Evolutionary conservation across 1,140 invertebrate genomes (phyloP).

Genomic region (Sycophila sp.): DNA sequence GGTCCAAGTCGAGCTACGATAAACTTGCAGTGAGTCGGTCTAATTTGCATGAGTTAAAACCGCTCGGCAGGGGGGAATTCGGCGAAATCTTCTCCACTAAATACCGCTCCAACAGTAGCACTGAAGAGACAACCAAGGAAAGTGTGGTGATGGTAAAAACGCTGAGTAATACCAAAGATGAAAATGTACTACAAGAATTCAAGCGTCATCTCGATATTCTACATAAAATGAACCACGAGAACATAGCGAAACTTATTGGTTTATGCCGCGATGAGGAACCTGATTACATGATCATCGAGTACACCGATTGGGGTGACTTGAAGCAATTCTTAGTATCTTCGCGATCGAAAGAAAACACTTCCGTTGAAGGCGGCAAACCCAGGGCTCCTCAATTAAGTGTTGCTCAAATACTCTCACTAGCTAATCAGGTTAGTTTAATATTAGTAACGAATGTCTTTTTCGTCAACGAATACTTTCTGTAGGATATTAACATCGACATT

Average conservation of each 20-base stretch:
- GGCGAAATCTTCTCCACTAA: slow-evolving; percentile 87
- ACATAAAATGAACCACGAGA: slow-evolving; percentile 80
- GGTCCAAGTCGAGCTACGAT: slow-evolving; percentile 81
- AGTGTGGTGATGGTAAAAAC: slow-evolving; percentile 77
- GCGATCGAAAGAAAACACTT: slow-evolving; percentile 63
- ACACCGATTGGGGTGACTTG: slow-evolving; percentile 95
- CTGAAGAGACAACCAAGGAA: slow-evolving; percentile 56
- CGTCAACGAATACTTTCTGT: too few relatives aligned
- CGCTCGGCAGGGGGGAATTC: slow-evolving; percentile 90
- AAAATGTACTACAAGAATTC: slow-evolving; percentile 82
- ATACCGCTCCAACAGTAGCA: slow-evolving; percentile 42
- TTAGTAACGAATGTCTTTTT: background rate
- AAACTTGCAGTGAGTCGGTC: slow-evolving; percentile 78
- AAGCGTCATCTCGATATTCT: slow-evolving; percentile 88
- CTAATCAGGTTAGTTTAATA: slow-evolving; percentile 67
- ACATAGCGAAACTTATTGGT: slow-evolving; percentile 82
- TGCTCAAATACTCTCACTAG: slow-evolving; percentile 77
- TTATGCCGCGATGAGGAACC: slow-evolving; percentile 86
- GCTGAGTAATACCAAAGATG: slow-evolving; percentile 80
- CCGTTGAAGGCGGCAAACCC: slow-evolving; percentile 59
- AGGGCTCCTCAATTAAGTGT: slow-evolving; percentile 73
- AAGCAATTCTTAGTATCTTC: slow-evolving; percentile 93
- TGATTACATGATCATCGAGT: slow-evolving; percentile 89
- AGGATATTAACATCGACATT: background rate
- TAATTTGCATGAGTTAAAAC: slow-evolving; percentile 84